Evolutionary conservation across 1,140 invertebrate species (phyloP), one percentile per base, ranked within the genome.

Genomic region (Pissodes strobi): DNA sequence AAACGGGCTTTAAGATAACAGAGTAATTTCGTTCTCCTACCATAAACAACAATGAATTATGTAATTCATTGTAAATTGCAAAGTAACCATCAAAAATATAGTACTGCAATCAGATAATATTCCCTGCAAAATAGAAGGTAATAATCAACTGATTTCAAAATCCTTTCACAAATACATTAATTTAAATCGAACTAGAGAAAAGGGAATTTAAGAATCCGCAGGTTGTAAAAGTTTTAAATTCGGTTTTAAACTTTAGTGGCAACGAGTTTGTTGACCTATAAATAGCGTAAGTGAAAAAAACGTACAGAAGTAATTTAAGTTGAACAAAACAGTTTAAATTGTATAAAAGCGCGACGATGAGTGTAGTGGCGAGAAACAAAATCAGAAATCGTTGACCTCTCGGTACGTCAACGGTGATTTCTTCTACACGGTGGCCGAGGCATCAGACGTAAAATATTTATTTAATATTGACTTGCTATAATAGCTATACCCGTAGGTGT

Each of bases 321-420:
- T 27, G 41, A 13, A 27, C 49, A 52, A 52, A 64, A 64, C 61
- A 1, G 61, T 56, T 64, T 34, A 55, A 64, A 56, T 45, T 19
- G 38, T 27, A 43, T 48, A 41, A 48, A 51, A 34, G 51, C 9
- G 61, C 41, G 59, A 53, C 59, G 59, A 61, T 51, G 58, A 51
- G 34, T 39, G 43, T 30, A 9, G 23, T 48, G 61, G 39, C 51
- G 43, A 52, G 52, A 55, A 64, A 64, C 43, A 43, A 64, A 64
- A 64, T 56, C 49, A 64, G 61, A 56, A 64, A 56, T 64, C 61
- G 52, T 64, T 64, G 61, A 64, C 61, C 61, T 56, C 61, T 64
- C 41, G 25, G 51, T 64, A 56, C 61, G 61, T 64, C 61, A 41
- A 48, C 61, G 61, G 61, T 56, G 61, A 64, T 64, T 64, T 64